Evolutionary conservation across 2,113 vertebrate species (phyloP).

Genomic region (Hippocampus guttulatus): DNA sequence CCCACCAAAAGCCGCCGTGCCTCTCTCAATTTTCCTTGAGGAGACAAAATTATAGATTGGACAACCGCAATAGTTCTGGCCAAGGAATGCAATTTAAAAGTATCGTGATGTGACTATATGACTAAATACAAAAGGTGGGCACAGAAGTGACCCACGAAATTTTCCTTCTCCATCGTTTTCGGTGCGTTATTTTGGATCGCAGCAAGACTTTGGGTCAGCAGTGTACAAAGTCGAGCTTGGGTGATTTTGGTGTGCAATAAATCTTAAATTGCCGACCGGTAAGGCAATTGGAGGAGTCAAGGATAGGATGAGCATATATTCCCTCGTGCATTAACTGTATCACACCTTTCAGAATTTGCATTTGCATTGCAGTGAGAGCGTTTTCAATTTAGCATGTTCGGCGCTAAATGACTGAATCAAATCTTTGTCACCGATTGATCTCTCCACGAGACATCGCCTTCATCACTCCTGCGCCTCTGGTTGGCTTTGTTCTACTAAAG

Average conservation of each 20-base stretch:
- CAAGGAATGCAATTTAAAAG: no score
- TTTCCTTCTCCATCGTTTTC: no score
- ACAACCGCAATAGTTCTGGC: neutral
- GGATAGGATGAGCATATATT: no score
- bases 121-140: no score
- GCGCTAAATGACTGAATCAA: neutral
- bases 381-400: conserved; percentile 6
- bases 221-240: neutral
- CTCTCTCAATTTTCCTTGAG: conserved; percentile 1
- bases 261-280: neutral
- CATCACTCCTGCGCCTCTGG: conserved; percentile 17
- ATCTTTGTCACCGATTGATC: conserved; percentile 16
- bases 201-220: no score
- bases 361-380: neutral
- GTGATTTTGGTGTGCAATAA: neutral
- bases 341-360: neutral
- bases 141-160: no score
- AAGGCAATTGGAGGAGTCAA: neutral
- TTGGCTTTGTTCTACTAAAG: conserved; percentile 48
- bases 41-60: neutral
- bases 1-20: conserved; percentile 9
- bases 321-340: neutral
- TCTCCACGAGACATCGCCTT: conserved; percentile 10
- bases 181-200: no score
- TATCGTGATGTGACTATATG: no score